Evolutionary conservation across 2,113 vertebrate genomes (phyloP), one percentile per base, ranked within the genome.

Genomic region (Malurus cyaneus): DNA sequence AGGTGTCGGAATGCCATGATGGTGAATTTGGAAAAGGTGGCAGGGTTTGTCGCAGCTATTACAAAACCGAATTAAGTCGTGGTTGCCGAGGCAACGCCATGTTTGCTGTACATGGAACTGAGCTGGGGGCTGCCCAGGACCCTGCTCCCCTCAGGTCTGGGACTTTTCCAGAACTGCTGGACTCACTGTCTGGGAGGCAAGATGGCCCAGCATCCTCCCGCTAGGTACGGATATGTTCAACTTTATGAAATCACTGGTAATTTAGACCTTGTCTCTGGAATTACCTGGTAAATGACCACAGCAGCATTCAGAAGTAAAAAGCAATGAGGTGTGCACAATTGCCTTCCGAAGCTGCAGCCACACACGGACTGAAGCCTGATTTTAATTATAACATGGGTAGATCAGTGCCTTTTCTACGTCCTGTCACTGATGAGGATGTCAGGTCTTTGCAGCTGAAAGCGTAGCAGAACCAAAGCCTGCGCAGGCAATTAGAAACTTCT

Each of bases 241-340:
- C 80, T 93, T 87, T 9, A 73, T n/a, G 80, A 77, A 92, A 97
- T 82, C 67, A 24, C 49, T 46, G 52, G 47, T 69, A 85, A 91
- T 96, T 93, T 92, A 91, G 70, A 87, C 93, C 70, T 94, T 87
- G 80, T 92, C 80, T 91, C 92, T 70, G 86, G 85, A 96, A 96
- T 93, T 89, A 94, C 76, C 86, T 86, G 61, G 91, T 89, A 96
- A 95, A 96, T 93, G 89, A 82, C 77, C 92, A 95, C 96, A 92
- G 91, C 89, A 94, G 80, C 86, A 36, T 77, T 92, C 65, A 87
- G 80, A 81, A 94, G 88, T 92, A 92, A 97, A 96, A 89, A 85
- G 93, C 89, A 97, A 96, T 93, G 96, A 95, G 83, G 93, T 95
- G 83, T 94, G 94, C 77, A 73, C 91, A 92, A 96, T 96, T 95